These are phyloP conservation scores for Tipula unca DNA, from an alignment of 2,888 invertebrate species.

Conservation along the genomic window DNA sequence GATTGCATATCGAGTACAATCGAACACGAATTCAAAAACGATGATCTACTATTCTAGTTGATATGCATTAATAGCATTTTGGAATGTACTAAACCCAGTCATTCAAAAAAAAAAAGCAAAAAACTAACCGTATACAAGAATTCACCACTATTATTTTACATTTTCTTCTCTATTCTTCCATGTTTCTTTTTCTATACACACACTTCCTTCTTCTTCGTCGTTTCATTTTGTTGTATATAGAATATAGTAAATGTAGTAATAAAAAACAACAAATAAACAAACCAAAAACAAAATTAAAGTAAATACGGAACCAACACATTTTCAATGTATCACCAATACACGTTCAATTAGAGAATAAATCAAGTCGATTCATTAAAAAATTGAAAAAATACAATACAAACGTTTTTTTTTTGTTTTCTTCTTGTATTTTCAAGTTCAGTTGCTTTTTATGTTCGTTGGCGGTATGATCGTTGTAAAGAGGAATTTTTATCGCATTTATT, in stretches of 20 bases:
- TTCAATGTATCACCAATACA: neutral
- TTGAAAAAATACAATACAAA: neutral
- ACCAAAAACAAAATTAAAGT: neutral
- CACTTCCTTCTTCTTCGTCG: neutral
- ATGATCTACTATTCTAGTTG: neutral
- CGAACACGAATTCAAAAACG: neutral
- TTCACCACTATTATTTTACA: neutral
- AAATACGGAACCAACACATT: neutral
- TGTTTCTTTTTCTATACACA: neutral
- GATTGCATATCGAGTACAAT: neutral
- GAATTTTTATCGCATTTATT: neutral
- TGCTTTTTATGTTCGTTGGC: neutral
- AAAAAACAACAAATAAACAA: neutral
- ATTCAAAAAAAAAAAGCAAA: neutral
- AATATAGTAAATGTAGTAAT: neutral
- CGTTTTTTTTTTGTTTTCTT: neutral
- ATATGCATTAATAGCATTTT: neutral
- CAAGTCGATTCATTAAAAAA: slow-evolving; percentile 1
- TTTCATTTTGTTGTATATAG: neutral
- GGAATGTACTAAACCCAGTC: neutral
- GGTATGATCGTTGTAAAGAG: neutral
- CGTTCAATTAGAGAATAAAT: neutral
- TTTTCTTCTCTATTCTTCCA: neutral
- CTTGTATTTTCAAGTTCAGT: slow-evolving; percentile 8
- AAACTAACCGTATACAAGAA: neutral